These are phyloP conservation scores for Archaeoteleia sp. DNA, from an alignment of 2,888 invertebrate genomes.

Conservation along the genomic window DNA sequence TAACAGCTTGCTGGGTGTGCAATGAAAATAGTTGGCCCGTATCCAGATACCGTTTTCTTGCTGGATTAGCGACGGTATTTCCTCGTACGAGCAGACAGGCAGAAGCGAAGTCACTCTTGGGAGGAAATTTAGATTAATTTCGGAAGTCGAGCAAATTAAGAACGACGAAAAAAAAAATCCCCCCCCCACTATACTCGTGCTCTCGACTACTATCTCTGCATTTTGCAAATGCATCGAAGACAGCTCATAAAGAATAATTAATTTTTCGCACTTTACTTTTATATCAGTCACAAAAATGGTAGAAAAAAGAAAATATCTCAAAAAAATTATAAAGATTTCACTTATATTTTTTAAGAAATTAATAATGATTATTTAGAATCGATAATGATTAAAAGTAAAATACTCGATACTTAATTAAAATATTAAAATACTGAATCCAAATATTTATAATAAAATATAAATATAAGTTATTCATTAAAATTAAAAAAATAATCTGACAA, in stretches of 20 bases:
- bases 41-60: constrained; percentile 58
- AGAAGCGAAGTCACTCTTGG: constrained; percentile 15
- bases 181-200: constrained; percentile 23
- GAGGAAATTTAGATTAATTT: constrained; percentile 49
- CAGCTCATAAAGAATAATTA: neutral
- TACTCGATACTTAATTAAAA: too few species aligned
- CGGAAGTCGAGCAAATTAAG: constrained; percentile 35
- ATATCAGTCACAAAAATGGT: too few species aligned
- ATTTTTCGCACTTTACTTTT: too few species aligned
- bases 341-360: too few species aligned
- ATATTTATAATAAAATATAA: too few species aligned
- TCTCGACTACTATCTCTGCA: constrained; percentile 2
- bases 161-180: constrained; percentile 34
- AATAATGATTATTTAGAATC: too few species aligned
- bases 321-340: too few species aligned
- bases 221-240: neutral
- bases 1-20: constrained; percentile 54
- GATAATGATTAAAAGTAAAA: too few species aligned
- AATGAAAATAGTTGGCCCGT: constrained; percentile 59
- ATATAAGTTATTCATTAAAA: too few species aligned
- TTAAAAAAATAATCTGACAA: too few species aligned
- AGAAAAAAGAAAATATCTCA: too few species aligned
- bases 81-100: constrained; percentile 21
- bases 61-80: constrained; percentile 48
- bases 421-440: too few species aligned